Conservation (phyloP, 2,888 invertebrate genomes). For the Euzetes globulus region DNA sequence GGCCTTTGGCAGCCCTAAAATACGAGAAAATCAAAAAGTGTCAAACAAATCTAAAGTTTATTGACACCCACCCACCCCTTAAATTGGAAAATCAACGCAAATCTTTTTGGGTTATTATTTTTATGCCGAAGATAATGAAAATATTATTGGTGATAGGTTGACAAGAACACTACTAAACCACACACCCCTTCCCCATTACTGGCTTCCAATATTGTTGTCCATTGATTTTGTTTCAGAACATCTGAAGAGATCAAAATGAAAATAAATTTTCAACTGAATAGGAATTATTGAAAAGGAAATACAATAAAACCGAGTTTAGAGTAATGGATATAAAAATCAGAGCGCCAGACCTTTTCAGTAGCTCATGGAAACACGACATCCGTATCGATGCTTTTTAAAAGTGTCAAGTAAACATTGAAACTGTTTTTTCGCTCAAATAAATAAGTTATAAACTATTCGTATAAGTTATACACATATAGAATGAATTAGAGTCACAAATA, state of each 20-base stretch:
- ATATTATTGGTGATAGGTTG: too few species aligned
- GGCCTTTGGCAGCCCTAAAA: too few species aligned
- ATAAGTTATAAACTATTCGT: background rate
- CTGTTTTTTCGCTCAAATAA: conserved; percentile 17
- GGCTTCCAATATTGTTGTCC: too few species aligned
- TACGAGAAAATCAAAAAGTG: too few species aligned
- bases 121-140: too few species aligned
- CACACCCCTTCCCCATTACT: too few species aligned
- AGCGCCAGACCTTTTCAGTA: background rate
- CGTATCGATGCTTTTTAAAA: background rate
- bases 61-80: too few species aligned
- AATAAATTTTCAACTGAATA: background rate
- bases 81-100: too few species aligned
- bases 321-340: background rate
- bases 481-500: conserved; percentile 19
- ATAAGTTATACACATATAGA: conserved; percentile 11
- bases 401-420: background rate
- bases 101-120: too few species aligned
- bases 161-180: too few species aligned
- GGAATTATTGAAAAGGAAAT: background rate
- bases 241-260: background rate
- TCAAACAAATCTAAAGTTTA: too few species aligned
- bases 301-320: background rate
- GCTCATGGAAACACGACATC: background rate
- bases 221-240: too few species aligned